Evolutionary conservation across 2,888 invertebrate species (phyloP), one percentile per base, ranked within the genome.

Genomic region (Adela reaumurella): DNA sequence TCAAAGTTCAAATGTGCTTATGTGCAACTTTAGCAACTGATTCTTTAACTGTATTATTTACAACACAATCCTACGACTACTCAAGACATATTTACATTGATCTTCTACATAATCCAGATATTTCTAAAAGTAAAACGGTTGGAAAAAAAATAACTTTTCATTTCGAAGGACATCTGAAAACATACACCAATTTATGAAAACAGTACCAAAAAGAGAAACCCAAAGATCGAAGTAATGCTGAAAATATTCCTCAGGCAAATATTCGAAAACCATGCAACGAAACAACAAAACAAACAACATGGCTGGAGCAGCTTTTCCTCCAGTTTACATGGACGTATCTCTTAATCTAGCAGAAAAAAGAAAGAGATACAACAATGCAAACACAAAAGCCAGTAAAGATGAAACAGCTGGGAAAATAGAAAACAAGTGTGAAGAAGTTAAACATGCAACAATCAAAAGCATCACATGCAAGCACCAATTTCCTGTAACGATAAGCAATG

Each of bases 161-260:
- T 45, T 47, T 44, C 44, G 29, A 41, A 49, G 54, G 55, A 51
- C 56, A 53, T 55, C 50, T 54, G 54, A 55, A 58, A 59, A 57
- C 57, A 58, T 58, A 59, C 56, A 57, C 56, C 55, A 50, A 55
- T 61, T 59, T 58, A 56, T 56, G 18, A 46, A 46, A 46, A 35
- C 35, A 35, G n/a, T 35, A 35, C 35, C 3, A 8, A 46, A 16
- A 50, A 46, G 17, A 52, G 45, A 48, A 49, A 43, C 28, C 44
- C 44, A 18, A 47, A 46, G 43, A 44, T 46, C 45, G 19, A 19
- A 44, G 47, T 47, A 47, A 52, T 51, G 49, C 46, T 43, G 19
- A 46, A 17, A 43, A 46, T n/a, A n/a, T n/a, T n/a, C n/a, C n/a
- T n/a, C n/a, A n/a, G n/a, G n/a, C n/a, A n/a, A n/a, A n/a, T n/a